Evolutionary conservation across 2,888 invertebrate species (phyloP).

Genomic region (Halictus quadricinctus): DNA sequence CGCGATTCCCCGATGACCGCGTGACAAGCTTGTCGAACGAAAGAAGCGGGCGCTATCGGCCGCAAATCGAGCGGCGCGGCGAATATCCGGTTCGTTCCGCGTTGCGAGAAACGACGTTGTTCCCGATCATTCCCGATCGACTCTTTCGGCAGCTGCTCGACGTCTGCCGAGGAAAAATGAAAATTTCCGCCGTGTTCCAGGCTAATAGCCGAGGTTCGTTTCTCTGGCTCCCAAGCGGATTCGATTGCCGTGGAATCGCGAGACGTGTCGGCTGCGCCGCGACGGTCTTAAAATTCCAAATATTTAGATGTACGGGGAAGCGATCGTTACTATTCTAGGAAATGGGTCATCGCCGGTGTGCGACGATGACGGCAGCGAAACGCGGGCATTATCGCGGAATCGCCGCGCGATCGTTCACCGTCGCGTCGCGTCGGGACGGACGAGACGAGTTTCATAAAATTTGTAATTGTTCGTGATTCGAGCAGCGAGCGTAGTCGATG

Average conservation of each 20-base stretch:
- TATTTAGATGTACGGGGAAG: conserved; percentile 1
- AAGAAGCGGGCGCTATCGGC: not conserved
- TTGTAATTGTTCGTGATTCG: not conserved
- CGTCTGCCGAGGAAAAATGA: not conserved
- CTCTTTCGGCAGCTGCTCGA: not conserved
- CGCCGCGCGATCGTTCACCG: not conserved
- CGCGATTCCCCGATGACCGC: not conserved
- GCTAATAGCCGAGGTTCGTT: not conserved
- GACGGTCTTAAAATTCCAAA: conserved; percentile 5
- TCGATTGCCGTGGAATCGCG: not conserved
- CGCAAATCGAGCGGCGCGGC: not conserved
- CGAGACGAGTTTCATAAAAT: not conserved
- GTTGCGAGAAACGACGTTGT: not conserved
- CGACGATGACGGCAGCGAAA: not conserved
- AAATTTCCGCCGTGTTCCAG: not conserved
- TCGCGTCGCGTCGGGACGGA: not conserved
- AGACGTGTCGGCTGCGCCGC: not conserved
- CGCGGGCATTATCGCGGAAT: not conserved
- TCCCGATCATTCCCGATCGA: not conserved
- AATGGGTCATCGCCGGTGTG: conserved; percentile 13
- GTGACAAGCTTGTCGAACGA: not conserved
- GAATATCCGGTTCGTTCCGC: no score
- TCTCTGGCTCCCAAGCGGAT: not conserved
- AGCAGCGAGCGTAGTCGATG: not conserved
- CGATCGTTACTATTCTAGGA: conserved; percentile 33